Conservation (phyloP, 2,888 invertebrate species). For the Cosmopolites sordidus region DNA sequence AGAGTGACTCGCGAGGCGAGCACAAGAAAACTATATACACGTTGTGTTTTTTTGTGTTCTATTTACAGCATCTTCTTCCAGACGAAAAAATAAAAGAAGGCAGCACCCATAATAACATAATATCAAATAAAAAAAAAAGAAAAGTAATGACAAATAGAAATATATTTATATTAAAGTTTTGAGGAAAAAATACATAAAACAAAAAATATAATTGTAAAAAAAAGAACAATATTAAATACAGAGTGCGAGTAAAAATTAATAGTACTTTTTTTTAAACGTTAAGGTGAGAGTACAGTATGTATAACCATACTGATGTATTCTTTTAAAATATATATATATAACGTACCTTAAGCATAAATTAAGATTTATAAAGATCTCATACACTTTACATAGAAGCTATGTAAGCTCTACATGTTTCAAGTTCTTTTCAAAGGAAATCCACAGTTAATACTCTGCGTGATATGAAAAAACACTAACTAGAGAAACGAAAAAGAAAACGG, state of each 20-base stretch:
- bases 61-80: constrained; percentile 30
- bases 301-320: constrained; percentile 42
- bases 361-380: constrained; percentile 6
- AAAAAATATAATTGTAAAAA: constrained; percentile 36
- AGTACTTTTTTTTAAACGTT: constrained; percentile 21
- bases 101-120: constrained; percentile 12
- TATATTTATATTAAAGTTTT: constrained; percentile 47
- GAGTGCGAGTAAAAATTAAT: constrained; percentile 38
- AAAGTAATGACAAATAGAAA: constrained; percentile 43
- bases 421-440: constrained; percentile 4
- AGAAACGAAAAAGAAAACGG: constrained; percentile 4
- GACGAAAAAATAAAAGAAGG: constrained; percentile 13
- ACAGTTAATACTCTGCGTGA: constrained; percentile 20
- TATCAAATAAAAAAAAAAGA: constrained; percentile 34
- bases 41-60: constrained; percentile 8
- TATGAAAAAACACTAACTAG: constrained; percentile 15
- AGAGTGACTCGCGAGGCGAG: neutral
- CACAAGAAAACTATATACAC: constrained; percentile 21
- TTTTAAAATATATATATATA: constrained; percentile 7
- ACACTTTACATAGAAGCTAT: constrained; percentile 14
- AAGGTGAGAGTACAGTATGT: constrained; percentile 41
- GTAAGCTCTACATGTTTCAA: constrained; percentile 9
- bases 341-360: constrained; percentile 27
- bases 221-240: constrained; percentile 39
- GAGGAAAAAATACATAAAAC: constrained; percentile 45